Base-by-base conservation (phyloP, 2,888 invertebrate species). In the Cabera pusaria region DNA sequence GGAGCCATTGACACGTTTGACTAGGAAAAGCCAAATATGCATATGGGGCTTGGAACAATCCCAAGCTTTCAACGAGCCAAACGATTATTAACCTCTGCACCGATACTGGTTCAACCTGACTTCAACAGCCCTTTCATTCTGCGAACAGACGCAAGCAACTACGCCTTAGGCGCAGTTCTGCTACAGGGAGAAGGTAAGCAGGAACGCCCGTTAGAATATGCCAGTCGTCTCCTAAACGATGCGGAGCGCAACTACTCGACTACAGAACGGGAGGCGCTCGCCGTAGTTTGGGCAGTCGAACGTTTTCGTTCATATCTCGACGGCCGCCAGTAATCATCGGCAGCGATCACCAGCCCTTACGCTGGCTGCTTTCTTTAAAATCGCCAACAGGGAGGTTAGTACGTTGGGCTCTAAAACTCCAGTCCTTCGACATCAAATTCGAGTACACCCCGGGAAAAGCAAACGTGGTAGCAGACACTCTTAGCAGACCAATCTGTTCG, bases 61-160 rank as follows among this genome's bases (percentile, higher is more conserved):
- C 1, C 7, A 44, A 2, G 49, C 59, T 3, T 61, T 56, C 16
- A 5, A 28, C 0, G 12, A 37, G 1, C 31, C 64, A 1, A 61
- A 64, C 9, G 5, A 2, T 0, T 5, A 17, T 33, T 64, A 0
- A 36, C 51, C 7, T 35, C 57, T 0, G 22, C 60, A 0, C 59
- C 64, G 0, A 48, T 64, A 6, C 39, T 64, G 1, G 5, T 26
- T 1, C 60, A 64, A 23, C 23, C 63, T 2, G 58, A 64, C 24
- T 51, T 49, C 2, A 32, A 7, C 2, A 20, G 44, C n/a, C 59
- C 62, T 0, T 72, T 63, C 20, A 41, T 63, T 1, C 6, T 70
- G 0, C 37, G 61, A 6, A 69, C 68, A 0, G 68, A 70, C 12
- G 52, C 63, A 0, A 69, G 68, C 22, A 43, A 31, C 20, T 71